Conservation (phyloP, 2,797 vertebrate genomes). For the Leptatherina wallacei region DNA sequence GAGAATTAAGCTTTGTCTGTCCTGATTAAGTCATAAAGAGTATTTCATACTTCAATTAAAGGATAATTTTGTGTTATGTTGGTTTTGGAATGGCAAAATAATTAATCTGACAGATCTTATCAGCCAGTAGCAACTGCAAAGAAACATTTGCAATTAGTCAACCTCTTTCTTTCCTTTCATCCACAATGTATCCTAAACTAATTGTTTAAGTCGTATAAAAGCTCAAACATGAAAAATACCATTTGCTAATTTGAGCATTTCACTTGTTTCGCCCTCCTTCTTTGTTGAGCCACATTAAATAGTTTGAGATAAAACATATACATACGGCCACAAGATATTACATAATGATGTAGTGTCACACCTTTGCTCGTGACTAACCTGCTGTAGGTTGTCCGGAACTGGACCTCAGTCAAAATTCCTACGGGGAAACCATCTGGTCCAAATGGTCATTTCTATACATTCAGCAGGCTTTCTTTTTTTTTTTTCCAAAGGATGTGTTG, state of each 20-base stretch:
- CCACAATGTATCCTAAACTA: too few relatives aligned
- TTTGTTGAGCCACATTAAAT: background rate
- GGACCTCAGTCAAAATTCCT: slow-evolving; percentile 72
- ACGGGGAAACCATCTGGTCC: slow-evolving; percentile 76
- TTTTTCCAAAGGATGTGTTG: slow-evolving; percentile 23
- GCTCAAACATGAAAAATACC: background rate
- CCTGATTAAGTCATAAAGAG: background rate
- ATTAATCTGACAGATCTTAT: background rate
- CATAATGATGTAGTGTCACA: slow-evolving; percentile 35
- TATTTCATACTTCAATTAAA: background rate
- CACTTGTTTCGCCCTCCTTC: slow-evolving; percentile 11
- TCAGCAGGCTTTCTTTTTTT: slow-evolving; percentile 57
- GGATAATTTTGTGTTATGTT: background rate
- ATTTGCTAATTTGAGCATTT: background rate
- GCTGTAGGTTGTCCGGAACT: slow-evolving; percentile 75
- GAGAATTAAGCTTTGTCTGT: background rate
- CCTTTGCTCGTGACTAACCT: slow-evolving; percentile 63
- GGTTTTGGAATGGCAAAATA: background rate
- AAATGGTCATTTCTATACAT: slow-evolving; percentile 68
- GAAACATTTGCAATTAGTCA: too few relatives aligned
- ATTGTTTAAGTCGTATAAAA: background rate
- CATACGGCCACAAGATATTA: slow-evolving; percentile 16
- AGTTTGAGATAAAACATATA: slow-evolving; percentile 9
- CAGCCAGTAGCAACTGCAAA: too few relatives aligned
- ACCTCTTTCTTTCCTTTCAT: background rate